These are phyloP conservation scores for Osmerus mordax DNA, from an alignment of 2,113 vertebrate species.

Conservation along the genomic window DNA sequence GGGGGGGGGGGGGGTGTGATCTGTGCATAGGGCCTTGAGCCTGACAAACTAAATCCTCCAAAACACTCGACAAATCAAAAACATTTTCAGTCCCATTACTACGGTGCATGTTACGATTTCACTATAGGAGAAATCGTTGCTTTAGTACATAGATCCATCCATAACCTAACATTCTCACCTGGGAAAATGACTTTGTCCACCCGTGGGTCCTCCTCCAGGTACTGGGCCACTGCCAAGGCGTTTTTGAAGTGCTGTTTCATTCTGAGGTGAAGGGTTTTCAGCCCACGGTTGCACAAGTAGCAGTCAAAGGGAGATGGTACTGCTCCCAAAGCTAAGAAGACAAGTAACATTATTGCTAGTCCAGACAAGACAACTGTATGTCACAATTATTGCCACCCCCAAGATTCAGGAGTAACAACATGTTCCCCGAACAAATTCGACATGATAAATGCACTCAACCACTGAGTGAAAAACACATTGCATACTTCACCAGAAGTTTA, in stretches of 20 bases:
- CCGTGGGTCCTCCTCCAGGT: slow-evolving; percentile 75
- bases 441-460: background rate
- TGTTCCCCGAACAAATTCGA: background rate
- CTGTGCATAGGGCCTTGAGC: no score
- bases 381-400: no score
- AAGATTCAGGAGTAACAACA: background rate
- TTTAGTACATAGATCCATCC: no score
- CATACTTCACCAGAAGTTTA: background rate
- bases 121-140: no score
- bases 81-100: no score
- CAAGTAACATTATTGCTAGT: no score
- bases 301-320: slow-evolving; percentile 93
- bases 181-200: slow-evolving; percentile 89
- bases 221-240: slow-evolving; percentile 76
- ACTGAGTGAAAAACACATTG: background rate
- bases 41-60: no score
- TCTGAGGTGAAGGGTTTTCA: slow-evolving; percentile 87
- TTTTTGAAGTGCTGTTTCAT: slow-evolving; percentile 91
- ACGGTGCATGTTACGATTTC: no score
- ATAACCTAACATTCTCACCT: slow-evolving; percentile 62
- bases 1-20: no score
- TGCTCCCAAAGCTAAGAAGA: slow-evolving; percentile 77
- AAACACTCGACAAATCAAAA: no score
- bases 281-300: slow-evolving; percentile 84
- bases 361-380: no score